These are phyloP conservation scores for Murina feae DNA, from an alignment of 2,113 vertebrate genomes.

Conservation along the genomic window DNA sequence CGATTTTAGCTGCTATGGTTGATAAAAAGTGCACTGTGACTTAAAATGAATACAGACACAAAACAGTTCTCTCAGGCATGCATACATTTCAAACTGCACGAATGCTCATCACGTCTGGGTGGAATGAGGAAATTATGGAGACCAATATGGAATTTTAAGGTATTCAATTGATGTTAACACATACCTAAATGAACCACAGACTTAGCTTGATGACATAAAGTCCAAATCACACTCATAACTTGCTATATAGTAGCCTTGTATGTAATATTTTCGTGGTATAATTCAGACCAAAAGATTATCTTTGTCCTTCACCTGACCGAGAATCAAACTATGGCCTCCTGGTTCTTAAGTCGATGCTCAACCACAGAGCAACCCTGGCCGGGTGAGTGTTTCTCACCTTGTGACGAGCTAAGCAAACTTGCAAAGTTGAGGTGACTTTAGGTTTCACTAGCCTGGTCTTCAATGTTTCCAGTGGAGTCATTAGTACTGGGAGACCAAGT, in stretches of 20 bases:
- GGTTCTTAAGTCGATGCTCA: too few species aligned
- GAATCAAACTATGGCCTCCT: too few species aligned
- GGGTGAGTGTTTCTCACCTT: background rate
- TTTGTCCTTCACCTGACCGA: background rate
- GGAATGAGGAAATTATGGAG: constrained; percentile 46
- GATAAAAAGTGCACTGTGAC: background rate
- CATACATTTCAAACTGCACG: background rate
- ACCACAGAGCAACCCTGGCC: too few species aligned
- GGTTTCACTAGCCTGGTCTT: constrained; percentile 3
- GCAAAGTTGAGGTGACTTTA: background rate
- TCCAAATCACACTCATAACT: constrained; percentile 3
- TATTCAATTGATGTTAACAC: constrained; percentile 42
- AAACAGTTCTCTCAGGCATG: constrained; percentile 25
- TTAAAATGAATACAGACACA: constrained; percentile 39
- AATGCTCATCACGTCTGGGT: constrained; percentile 1
- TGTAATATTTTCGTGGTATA: constrained; percentile 23
- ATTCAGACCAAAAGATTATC: background rate
- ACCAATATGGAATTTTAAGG: constrained; percentile 55
- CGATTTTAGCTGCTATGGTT: background rate
- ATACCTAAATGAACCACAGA: constrained; percentile 59
- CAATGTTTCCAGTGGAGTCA: constrained; percentile 41
- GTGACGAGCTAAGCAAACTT: background rate
- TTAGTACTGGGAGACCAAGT: constrained; percentile 33
- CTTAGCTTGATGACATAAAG: constrained; percentile 44
- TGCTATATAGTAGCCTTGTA: background rate